A percentile compares a stretch with the other conserved stretches of the same genome.
Conservation (phyloP, 2,888 invertebrate genomes). For the Pherbina coryleti region DNA sequence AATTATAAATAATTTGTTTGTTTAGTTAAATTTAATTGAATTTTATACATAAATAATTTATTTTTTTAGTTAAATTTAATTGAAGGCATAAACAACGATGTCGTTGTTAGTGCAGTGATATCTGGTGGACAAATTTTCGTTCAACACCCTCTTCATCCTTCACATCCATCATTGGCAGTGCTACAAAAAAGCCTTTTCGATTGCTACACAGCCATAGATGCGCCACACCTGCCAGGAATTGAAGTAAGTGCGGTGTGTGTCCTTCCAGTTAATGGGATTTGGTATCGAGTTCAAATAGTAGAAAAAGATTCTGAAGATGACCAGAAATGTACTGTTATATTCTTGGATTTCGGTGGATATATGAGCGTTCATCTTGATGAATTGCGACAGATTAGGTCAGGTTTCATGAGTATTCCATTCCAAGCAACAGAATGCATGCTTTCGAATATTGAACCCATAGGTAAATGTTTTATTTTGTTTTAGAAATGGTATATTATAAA, state of each 20-base stretch:
- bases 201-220: conserved; percentile 82
- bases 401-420: conserved; percentile 95
- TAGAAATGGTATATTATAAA: not conserved
- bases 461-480: conserved; percentile 68
- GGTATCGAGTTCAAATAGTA: conserved; percentile 91
- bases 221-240: conserved; percentile 82
- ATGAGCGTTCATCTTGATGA: conserved; percentile 80
- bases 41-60: not conserved
- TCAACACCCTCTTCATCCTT: conserved; percentile 95
- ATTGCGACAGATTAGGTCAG: conserved; percentile 92
- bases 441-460: conserved; percentile 87
- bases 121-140: conserved; percentile 92
- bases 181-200: conserved; percentile 86
- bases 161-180: conserved; percentile 85
- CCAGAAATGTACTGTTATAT: conserved; percentile 80
- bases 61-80: conserved; percentile 81
- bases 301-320: conserved; percentile 71
- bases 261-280: conserved; percentile 82
- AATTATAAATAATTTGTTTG: not conserved
- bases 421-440: conserved; percentile 96
- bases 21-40: conserved; percentile 86
- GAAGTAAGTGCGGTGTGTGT: conserved; percentile 90
- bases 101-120: conserved; percentile 88
- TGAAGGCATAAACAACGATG: conserved; percentile 93
- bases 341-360: conserved; percentile 97